Conservation (phyloP, 2,113 vertebrate genomes). For the Pterocles burchelli region DNA sequence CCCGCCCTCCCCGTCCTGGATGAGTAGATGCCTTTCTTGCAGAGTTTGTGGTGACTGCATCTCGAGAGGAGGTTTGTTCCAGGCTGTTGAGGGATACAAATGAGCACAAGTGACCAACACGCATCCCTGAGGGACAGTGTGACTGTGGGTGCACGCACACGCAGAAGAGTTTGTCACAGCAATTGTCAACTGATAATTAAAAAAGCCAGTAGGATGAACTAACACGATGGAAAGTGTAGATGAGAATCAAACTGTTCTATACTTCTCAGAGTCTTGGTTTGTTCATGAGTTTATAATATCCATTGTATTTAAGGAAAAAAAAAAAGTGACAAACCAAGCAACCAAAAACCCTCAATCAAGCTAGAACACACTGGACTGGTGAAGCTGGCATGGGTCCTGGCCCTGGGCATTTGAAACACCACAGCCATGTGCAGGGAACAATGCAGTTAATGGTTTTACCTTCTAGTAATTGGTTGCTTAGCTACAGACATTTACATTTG, state of each 20-base stretch:
- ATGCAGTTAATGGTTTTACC: background rate
- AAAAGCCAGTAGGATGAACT: background rate
- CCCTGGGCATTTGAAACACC: background rate
- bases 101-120: background rate
- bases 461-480: conserved; percentile 42
- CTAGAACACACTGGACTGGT: background rate
- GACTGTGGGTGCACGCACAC: background rate
- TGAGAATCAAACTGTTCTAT: background rate
- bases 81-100: background rate
- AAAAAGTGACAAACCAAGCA: background rate
- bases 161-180: background rate
- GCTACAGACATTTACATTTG: conserved; percentile 35
- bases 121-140: background rate
- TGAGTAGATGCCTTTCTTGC: background rate
- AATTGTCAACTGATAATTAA: background rate
- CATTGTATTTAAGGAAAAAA: background rate
- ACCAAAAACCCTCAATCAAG: background rate
- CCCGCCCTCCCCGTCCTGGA: background rate
- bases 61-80: background rate
- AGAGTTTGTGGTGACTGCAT: background rate
- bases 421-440: background rate
- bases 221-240: background rate
- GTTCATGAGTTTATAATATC: background rate
- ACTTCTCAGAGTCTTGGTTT: background rate
- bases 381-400: background rate